phyloP scores from a whole-genome alignment of 35 echinoderm and acorn worm genomes.

The Apostichopus californicus region DNA sequence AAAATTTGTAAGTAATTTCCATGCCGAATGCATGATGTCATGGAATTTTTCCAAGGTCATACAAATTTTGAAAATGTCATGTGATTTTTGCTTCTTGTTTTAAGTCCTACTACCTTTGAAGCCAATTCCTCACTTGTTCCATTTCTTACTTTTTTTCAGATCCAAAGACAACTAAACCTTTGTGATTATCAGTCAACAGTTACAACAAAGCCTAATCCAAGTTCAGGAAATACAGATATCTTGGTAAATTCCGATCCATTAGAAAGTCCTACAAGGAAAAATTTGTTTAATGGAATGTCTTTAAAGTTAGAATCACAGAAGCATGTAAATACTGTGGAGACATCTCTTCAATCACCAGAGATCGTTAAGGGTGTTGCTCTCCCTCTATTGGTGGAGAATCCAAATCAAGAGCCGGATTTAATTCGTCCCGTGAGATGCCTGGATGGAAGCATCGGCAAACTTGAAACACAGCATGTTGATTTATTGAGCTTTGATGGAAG shows the following conservation, averaged over 20 bases:
- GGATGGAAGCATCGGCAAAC: not conserved
- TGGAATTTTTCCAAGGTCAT: no score
- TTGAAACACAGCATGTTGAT: not conserved
- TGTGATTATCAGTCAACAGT: no score
- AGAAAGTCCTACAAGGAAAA: not conserved
- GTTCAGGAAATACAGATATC: not conserved
- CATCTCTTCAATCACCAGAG: not conserved
- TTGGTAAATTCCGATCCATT: not conserved
- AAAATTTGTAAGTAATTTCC: no score
- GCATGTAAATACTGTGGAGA: not conserved
- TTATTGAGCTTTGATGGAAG: not conserved
- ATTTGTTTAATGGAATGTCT: slow-evolving; percentile 32
- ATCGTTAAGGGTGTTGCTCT: not conserved
- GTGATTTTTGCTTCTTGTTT: no score
- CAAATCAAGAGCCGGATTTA: not conserved
- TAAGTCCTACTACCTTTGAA: no score
- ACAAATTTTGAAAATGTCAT: no score
- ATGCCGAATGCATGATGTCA: no score
- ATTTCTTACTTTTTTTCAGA: not conserved
- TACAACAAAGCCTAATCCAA: not conserved
- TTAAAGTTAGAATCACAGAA: not conserved
- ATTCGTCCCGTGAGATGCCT: not conserved
- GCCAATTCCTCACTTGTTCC: no score
- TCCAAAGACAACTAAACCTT: not conserved
- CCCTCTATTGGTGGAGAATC: not conserved